A percentile compares a stretch with the other conserved stretches of the same genome.
Evolutionary conservation across 2,797 vertebrate species (phyloP).

Genomic region (Petrocephalus schoutedeni): DNA sequence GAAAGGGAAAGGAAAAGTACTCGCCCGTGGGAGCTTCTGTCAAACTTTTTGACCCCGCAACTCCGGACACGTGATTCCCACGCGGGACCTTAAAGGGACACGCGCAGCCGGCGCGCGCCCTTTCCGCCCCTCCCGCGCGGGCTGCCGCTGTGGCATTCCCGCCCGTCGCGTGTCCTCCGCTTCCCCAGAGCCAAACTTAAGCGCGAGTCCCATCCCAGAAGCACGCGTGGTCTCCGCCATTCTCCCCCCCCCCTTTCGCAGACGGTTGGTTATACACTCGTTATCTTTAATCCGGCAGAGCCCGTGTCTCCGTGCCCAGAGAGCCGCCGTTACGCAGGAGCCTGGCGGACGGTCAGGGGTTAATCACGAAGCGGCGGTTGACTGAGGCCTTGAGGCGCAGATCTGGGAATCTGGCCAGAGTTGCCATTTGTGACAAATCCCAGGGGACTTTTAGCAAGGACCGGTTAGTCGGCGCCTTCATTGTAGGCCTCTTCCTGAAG

Average conservation of each 20-base stretch:
- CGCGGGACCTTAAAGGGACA: slow-evolving; percentile 18
- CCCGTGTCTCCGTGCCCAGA: not conserved
- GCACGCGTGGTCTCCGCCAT: not conserved
- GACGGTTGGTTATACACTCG: not conserved
- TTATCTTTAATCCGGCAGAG: not conserved
- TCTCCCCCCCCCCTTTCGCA: not conserved
- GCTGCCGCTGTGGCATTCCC: not conserved
- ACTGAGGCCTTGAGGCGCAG: not conserved
- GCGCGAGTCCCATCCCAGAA: not conserved
- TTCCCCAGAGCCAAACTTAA: not conserved
- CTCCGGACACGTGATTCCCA: slow-evolving; percentile 13
- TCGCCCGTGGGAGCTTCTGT: slow-evolving; percentile 14
- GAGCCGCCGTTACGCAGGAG: not conserved
- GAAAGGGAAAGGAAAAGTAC: not conserved
- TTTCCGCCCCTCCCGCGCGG: too few species aligned
- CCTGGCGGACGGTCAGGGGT: not conserved
- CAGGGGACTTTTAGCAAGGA: not conserved
- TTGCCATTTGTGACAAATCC: slow-evolving; percentile 12
- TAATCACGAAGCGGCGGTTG: not conserved
- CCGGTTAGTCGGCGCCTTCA: not conserved
- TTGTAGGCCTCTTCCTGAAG: not conserved
- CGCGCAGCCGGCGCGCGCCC: not conserved
- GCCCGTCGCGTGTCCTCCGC: not conserved
- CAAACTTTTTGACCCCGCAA: slow-evolving; percentile 16
- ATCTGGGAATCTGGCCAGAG: not conserved